Base-by-base conservation (phyloP, 2,888 invertebrate genomes). In the Apodemia duryi region DNA sequence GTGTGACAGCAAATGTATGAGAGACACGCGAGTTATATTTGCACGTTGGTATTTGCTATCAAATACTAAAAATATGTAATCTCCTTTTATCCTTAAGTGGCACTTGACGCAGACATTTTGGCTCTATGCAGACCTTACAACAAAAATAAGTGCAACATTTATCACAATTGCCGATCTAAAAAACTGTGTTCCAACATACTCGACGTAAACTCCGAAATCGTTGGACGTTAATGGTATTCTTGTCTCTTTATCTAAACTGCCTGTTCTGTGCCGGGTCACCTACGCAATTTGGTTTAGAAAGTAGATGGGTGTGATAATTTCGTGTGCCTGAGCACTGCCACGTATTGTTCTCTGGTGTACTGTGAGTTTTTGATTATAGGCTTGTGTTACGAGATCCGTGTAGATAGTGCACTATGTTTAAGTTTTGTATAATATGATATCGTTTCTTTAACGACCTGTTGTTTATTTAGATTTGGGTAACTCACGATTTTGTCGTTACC, bases 271-370 rank as follows among this genome's bases (percentile, higher is more conserved):
- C 71, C 68, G 71, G 77, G 76, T 78, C 80, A 75, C 83, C 82
- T 77, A 85, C 83, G 75, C 76, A 65, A 68, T 73, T 72, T 69
- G 73, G 72, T 78, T 81, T 85, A 84, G 77, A 76, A 76, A 75
- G 73, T 74, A 63, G 63, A 68, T 85, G 84, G 82, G 81, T 75
- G 72, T 32, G 77, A 80, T 83, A 81, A 78, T 77, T 70, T 71
- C 72, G 72, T 74, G 75, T 80, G 79, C 80, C 73, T 77, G 74
- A 72, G 69, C 70, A 69, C 66, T 65, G 57, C 57, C n/a, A 51
- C 54, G 62, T 46, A 69, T 69, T 67, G 65, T 69, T 64, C 49
- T 62, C 38, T 41, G 52, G 57, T 57, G 57, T 57, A 9, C 32
- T 57, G 29, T 54, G 57, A 57, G 32, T 13, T 57, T 57, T 57